These are phyloP conservation scores for Hyalella azteca DNA, from an alignment of 2,888 invertebrate genomes.

Conservation along the genomic window DNA sequence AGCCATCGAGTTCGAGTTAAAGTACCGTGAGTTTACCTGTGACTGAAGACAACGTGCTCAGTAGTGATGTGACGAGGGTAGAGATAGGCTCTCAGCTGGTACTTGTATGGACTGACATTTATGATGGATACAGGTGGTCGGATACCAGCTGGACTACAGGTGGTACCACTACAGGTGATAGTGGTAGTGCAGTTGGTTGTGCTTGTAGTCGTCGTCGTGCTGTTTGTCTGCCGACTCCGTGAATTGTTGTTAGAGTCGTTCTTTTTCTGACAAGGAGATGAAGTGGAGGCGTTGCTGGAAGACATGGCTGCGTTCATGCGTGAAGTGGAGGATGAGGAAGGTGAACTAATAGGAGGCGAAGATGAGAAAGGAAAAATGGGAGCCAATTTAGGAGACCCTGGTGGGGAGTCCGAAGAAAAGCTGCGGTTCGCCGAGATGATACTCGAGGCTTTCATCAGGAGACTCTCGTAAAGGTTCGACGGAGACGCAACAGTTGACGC, in stretches of 20 bases:
- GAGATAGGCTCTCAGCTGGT: constrained; percentile 44
- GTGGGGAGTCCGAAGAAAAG: constrained; percentile 17
- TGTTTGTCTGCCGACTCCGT: not conserved
- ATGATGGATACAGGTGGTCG: constrained; percentile 41
- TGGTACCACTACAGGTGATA: too few species aligned
- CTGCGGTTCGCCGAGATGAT: constrained; percentile 17
- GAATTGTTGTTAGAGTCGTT: constrained; percentile 25
- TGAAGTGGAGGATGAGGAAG: constrained; percentile 15
- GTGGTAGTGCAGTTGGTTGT: too few species aligned
- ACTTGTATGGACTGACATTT: constrained; percentile 51
- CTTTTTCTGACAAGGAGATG: not conserved
- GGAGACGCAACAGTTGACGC: not conserved
- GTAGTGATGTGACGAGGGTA: constrained; percentile 51
- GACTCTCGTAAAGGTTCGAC: constrained; percentile 12
- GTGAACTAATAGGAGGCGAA: not conserved
- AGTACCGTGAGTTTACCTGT: constrained; percentile 47
- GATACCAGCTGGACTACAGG: not conserved
- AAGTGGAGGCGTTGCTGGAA: not conserved
- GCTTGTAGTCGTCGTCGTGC: too few species aligned
- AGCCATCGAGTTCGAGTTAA: too few species aligned
- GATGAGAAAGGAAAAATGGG: not conserved
- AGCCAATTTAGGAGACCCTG: constrained; percentile 4
- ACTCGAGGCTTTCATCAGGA: constrained; percentile 5
- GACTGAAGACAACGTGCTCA: constrained; percentile 55
- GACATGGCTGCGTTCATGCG: not conserved